Evolutionary conservation across 2,113 vertebrate genomes (phyloP), one percentile per base, ranked within the genome.

Genomic region (Nansenia antarctica): DNA sequence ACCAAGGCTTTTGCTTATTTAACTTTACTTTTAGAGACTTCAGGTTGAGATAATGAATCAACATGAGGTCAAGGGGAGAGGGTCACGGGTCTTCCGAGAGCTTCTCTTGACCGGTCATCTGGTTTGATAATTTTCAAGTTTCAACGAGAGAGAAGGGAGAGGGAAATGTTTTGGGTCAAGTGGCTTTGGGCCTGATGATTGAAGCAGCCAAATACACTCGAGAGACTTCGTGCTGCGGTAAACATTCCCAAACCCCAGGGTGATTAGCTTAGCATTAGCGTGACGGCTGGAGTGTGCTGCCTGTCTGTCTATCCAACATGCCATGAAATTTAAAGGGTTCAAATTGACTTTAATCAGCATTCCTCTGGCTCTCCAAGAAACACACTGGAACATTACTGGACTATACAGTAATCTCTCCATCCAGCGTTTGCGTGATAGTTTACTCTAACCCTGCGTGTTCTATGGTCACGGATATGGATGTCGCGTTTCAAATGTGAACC

Each of bases 21-120:
- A 80, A 72, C 52, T 83, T 76, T 61, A 29, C 42, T 70, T 85
- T 88, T 69, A 66, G 75, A 82, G 73, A 85, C 76, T 89, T 18
- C 68, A 61, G 66, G 72, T 82, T 82, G 71, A 90, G 78, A 82
- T 89, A 83, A 86, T 87, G 76, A 86, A 87, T 86, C 81, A 85
- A 73, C 79, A 78, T 71, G 42, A 24, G 61, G 66, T n/a, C n/a
- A n/a, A n/a, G 65, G 35, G n/a, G 18, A 60, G 58, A 72, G 73
- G n/a, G 65, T 80, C 76, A 85, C 42, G 62, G 27, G 73, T 76
- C 79, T 63, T 65, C 52, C 67, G 73, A 72, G 81, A 76, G 53
- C 58, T 55, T 73, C 37, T 69, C 42, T 47, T 78, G 55, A 49
- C 59, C 29, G 39, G 39, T 80, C 82, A 75, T 74, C 81, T 89